phyloP scores from a whole-genome alignment of 2,113 vertebrate species.

The Percina caprodes region DNA sequence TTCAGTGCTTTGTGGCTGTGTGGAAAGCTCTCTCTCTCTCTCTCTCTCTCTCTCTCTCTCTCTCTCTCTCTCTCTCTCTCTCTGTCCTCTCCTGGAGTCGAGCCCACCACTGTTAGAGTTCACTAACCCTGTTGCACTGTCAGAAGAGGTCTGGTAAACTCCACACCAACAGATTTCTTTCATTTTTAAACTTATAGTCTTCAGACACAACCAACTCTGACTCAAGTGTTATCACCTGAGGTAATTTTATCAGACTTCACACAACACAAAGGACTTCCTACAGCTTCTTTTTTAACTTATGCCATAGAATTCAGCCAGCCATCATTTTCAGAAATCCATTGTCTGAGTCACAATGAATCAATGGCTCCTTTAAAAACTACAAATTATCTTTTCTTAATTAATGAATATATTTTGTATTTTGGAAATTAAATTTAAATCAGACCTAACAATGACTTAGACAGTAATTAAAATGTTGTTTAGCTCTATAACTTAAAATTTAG shows the following conservation, averaged over 20 bases:
- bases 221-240: not conserved
- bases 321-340: slow-evolving; percentile 8
- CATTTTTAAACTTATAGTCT: not conserved
- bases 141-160: not conserved
- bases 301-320: not conserved
- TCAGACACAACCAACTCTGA: not conserved
- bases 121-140: slow-evolving; percentile 35
- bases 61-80: not conserved
- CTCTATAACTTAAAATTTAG: slow-evolving; percentile 1
- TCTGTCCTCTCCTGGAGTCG: slow-evolving; percentile 53
- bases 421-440: slow-evolving; percentile 4
- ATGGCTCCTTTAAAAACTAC: not conserved
- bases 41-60: too few species aligned
- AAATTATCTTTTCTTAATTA: not conserved
- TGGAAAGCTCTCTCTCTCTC: slow-evolving; percentile 36
- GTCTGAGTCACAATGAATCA: not conserved
- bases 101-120: slow-evolving; percentile 45
- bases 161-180: not conserved
- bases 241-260: not conserved
- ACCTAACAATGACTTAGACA: not conserved
- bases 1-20: slow-evolving; percentile 44
- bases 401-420: slow-evolving; percentile 2
- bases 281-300: not conserved
- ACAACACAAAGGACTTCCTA: not conserved
- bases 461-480: not conserved